phyloP scores from a whole-genome alignment of 2,888 invertebrate species.

The Melikaiella ostensackeni region DNA sequence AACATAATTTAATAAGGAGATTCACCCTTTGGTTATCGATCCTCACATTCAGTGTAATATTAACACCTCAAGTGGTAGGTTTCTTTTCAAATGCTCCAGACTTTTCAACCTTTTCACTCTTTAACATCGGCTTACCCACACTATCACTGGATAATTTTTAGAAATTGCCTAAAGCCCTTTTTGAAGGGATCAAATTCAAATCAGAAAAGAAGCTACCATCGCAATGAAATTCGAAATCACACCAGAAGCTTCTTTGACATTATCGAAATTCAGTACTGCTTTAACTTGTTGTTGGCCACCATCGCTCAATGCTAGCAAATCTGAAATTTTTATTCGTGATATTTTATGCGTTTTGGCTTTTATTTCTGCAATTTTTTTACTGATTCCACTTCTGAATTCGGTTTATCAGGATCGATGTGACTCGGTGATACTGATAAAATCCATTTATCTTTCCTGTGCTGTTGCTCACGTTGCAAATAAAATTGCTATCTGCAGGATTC shows the following conservation, averaged over 20 bases:
- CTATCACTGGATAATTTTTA: not conserved
- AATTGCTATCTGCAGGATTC: slow-evolving; percentile 23
- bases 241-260: slow-evolving; percentile 1
- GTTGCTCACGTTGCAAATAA: slow-evolving; percentile 35
- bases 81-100: not conserved
- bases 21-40: slow-evolving; percentile 29
- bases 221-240: slow-evolving; percentile 9
- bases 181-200: not conserved
- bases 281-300: slow-evolving; percentile 22
- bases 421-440: slow-evolving; percentile 37
- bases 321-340: not conserved
- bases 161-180: no score
- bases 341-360: not conserved
- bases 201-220: not conserved
- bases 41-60: slow-evolving; percentile 15
- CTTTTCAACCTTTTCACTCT: not conserved
- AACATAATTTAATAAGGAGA: slow-evolving; percentile 3
- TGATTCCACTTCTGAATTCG: slow-evolving; percentile 40
- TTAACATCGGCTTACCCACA: not conserved
- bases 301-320: slow-evolving; percentile 8
- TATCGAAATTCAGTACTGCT: slow-evolving; percentile 4
- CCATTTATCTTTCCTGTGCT: slow-evolving; percentile 42
- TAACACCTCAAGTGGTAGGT: not conserved
- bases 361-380: not conserved
- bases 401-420: slow-evolving; percentile 40